Evolutionary conservation across 2,888 invertebrate species (phyloP).

Genomic region (Leucophenga maculata): DNA sequence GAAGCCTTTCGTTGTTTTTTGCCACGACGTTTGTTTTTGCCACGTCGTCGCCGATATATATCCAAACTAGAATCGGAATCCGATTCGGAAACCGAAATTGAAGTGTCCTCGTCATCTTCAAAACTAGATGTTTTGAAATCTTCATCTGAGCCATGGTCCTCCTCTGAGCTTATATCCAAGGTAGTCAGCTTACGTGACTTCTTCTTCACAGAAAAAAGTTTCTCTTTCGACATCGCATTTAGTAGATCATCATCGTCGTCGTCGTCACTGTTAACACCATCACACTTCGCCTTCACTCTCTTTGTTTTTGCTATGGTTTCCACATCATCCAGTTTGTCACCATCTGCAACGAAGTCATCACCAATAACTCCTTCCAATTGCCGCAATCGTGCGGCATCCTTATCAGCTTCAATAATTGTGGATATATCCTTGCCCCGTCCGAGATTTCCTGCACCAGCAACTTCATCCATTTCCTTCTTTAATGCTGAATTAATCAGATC

Average conservation of each 20-base stretch:
- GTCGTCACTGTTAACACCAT: constrained; percentile 51
- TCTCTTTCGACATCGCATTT: constrained; percentile 58
- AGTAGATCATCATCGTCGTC: constrained; percentile 70
- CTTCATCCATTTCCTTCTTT: constrained; percentile 81
- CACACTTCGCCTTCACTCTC: constrained; percentile 47
- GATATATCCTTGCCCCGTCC: constrained; percentile 93
- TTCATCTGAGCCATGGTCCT: constrained; percentile 88
- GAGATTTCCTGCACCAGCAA: constrained; percentile 84
- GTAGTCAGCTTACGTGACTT: constrained; percentile 85
- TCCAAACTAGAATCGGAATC: constrained; percentile 75
- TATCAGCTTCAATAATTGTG: constrained; percentile 87
- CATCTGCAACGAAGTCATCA: constrained; percentile 52
- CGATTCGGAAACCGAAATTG: constrained; percentile 75
- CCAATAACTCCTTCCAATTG: constrained; percentile 53
- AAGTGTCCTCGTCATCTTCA: constrained; percentile 73
- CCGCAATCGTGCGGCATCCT: constrained; percentile 75
- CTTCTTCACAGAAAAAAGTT: constrained; percentile 72
- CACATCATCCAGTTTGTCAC: constrained; percentile 47
- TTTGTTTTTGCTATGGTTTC: constrained; percentile 38
- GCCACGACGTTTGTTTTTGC: constrained; percentile 72
- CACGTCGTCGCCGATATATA: constrained; percentile 72
- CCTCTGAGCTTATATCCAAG: constrained; percentile 84
- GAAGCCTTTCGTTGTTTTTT: constrained; percentile 73
- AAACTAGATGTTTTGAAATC: constrained; percentile 86
- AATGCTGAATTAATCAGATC: constrained; percentile 95